Evolutionary conservation across 2,113 vertebrate species (phyloP), one percentile per base, ranked within the genome.

Genomic region (Prunella himalayana): DNA sequence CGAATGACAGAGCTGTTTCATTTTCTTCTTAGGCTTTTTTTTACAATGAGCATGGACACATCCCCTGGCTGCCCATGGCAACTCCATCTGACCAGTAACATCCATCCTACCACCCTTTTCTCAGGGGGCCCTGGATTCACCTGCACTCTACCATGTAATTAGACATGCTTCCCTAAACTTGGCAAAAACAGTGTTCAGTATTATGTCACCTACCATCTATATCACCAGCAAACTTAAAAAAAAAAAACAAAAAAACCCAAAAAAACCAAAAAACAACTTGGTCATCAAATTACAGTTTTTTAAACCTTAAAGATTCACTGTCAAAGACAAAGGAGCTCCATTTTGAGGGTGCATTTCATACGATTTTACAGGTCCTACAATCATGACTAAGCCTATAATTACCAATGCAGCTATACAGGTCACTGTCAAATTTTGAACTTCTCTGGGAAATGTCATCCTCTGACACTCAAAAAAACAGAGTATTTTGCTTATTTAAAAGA

Each of bases 21-120:
- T 35, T 49, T 83, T 76, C 17, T 61, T 54, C 49, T 28, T 42
- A 16, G 13, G 6, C 12, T 14, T 57, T 75, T 77, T 45, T 59
- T 15, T 44, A 54, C 23, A 63, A 0, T 15, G 61, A 53, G 28
- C 9, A 63, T 0, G 5, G 37, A 23, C 10, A 31, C 1, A 0
- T 59, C 14, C 54, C 31, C 56, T 66, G 42, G 39, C 39, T 7
- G 3, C 25, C 8, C 44, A 71, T 3, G 11, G 16, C 11, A 56
- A 30, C 11, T 35, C 33, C 35, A 51, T 20, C 49, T 61, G 33
- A 70, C 6, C 9, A 3, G 1, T 30, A 27, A 33, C 22, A 63
- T 42, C 14, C 24, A 56, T 18, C 21, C 39, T 28, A 56, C 4
- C 23, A 61, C 1, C 19, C 10, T 59, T 37, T 83, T 5, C 54